A percentile compares a stretch with the other conserved stretches of the same genome.
Evolutionary conservation across 2,797 vertebrate genomes (phyloP).

Genomic region (Esox lucius): DNA sequence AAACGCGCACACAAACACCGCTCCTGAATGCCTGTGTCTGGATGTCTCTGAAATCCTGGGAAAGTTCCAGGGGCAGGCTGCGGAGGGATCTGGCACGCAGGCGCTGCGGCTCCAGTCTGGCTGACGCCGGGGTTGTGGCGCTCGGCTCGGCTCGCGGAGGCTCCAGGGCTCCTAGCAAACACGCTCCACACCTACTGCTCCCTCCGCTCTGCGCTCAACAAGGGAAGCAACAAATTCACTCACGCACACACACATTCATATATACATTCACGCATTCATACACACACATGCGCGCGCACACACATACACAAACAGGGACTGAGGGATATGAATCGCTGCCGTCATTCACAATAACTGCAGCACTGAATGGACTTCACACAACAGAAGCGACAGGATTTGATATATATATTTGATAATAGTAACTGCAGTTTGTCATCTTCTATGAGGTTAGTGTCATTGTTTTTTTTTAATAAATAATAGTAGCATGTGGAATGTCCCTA

Average conservation of each 20-base stretch:
- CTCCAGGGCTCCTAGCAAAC: slow-evolving; percentile 54
- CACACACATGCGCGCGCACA: too few species aligned
- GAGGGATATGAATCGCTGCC: neutral
- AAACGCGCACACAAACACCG: neutral
- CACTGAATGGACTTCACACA: slow-evolving; percentile 6
- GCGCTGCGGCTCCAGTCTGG: slow-evolving; percentile 83
- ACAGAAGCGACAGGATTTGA: slow-evolving; percentile 51
- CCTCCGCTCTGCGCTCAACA: neutral
- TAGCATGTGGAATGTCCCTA: too few species aligned
- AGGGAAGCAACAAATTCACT: neutral
- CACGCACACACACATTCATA: neutral
- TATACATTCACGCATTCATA: too few species aligned
- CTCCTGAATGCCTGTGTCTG: slow-evolving; percentile 16
- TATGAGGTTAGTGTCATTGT: neutral
- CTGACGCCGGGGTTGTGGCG: slow-evolving; percentile 80
- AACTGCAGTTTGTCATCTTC: neutral
- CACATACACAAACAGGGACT: slow-evolving; percentile 3
- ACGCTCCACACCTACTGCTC: slow-evolving; percentile 53
- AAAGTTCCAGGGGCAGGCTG: slow-evolving; percentile 71
- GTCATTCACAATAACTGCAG: neutral
- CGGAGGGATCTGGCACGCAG: slow-evolving; percentile 77
- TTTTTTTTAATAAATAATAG: neutral
- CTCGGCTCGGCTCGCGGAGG: slow-evolving; percentile 52
- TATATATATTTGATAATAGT: neutral
- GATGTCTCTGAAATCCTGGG: slow-evolving; percentile 62